Conservation (phyloP, 2,888 invertebrate genomes). For the Callosobruchus maculatus region DNA sequence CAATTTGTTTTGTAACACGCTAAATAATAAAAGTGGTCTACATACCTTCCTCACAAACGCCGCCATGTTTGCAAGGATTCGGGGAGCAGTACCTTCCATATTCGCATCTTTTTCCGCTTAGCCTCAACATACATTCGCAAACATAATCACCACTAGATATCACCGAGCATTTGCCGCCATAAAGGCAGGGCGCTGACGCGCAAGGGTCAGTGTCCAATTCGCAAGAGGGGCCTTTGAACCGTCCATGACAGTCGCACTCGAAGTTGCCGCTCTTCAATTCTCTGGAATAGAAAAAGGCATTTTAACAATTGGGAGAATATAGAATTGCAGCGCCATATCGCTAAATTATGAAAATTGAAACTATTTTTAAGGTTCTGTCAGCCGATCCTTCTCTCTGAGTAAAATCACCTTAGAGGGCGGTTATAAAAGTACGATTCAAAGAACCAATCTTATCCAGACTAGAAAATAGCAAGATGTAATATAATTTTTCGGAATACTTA, state of each 20-base stretch:
- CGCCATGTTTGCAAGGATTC: constrained; percentile 83
- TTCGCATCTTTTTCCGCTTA: constrained; percentile 76
- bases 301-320: too few species aligned
- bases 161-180: constrained; percentile 71
- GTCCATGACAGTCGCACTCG: constrained; percentile 72
- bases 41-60: constrained; percentile 79
- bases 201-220: constrained; percentile 87
- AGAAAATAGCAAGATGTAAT: too few species aligned
- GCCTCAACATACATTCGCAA: constrained; percentile 71
- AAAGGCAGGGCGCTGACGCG: constrained; percentile 80
- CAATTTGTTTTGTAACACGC: too few species aligned
- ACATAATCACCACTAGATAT: constrained; percentile 60
- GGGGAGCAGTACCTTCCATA: constrained; percentile 74
- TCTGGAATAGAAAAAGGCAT: constrained; percentile 33
- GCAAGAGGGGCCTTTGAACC: constrained; percentile 64
- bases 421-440: too few species aligned
- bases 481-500: too few species aligned
- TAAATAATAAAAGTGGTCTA: too few species aligned
- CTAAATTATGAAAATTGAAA: too few species aligned
- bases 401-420: too few species aligned
- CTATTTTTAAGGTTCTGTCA: too few species aligned
- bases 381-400: too few species aligned
- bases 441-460: too few species aligned
- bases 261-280: constrained; percentile 48
- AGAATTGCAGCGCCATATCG: too few species aligned